Evolutionary conservation across 2,888 invertebrate genomes (phyloP), one percentile per base, ranked within the genome.

Genomic region (Acleris laterana): DNA sequence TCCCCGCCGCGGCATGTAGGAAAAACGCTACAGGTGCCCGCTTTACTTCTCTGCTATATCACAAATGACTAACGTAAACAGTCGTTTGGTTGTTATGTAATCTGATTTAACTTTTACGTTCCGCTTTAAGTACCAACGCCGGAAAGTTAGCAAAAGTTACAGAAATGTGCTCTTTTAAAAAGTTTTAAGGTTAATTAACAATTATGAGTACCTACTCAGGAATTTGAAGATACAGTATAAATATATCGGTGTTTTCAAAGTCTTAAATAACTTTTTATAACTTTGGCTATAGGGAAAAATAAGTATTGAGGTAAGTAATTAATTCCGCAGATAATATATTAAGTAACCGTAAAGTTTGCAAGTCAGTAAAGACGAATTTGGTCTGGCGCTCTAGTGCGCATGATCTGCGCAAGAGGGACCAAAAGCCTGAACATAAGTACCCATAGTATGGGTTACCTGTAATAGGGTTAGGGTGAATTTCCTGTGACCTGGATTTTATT

Each of bases 331-430:
- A 46, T 57, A 11, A 52, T 61, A 32, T 6, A 22, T 28, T 32
- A 53, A 53, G 53, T 66, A 57, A 75, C 76, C 74, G 71, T 75
- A 79, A 83, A 80, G 77, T 82, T 82, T 70, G 74, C 78, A 78
- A 83, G 80, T 74, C 65, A 65, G 72, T 76, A 83, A 78, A 77
- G 78, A 70, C 73, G 74, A 78, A 63, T 74, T 77, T 85, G 62
- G 80, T 77, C 72, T 72, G 76, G 68, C 68, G 11, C 3, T 53
- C 48, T 70, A 79, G 70, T 87, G 89, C 89, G 89, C 89, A 89
- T 88, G 90, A 82, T 76, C 84, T 88, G 89, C 88, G 89, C 89
- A 86, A 77, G 88, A 87, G 87, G 80, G 77, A 87, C 82, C 81
- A 71, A 70, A 70, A 68, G 68, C 70, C 72, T 58, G 69, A 74